A percentile compares a stretch with the other conserved stretches of the same genome.
Conservation (phyloP, 2,797 vertebrate species). For the Petrocephalus sullivani region DNA sequence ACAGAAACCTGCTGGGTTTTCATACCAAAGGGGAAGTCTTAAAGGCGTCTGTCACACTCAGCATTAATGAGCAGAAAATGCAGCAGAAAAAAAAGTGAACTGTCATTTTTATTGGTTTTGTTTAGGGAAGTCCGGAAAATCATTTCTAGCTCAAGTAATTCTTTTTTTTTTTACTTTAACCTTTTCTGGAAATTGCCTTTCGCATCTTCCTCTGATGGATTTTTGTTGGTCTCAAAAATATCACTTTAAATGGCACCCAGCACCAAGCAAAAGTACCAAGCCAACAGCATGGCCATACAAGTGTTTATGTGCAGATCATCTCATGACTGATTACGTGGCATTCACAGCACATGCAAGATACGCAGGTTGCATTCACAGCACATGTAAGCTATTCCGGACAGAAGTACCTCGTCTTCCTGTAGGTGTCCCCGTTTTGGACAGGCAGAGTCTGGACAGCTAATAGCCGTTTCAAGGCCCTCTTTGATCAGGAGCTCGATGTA, state of each 20-base stretch:
- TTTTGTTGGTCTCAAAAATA: background rate
- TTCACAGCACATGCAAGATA: too few species aligned
- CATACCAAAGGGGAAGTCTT: background rate
- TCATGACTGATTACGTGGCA: background rate
- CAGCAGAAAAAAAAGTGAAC: background rate
- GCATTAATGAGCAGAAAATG: background rate
- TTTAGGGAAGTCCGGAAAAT: too few species aligned
- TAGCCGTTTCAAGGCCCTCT: constrained; percentile 93
- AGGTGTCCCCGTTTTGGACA: constrained; percentile 91
- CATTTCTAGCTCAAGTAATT: background rate
- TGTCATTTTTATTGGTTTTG: background rate
- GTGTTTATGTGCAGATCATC: background rate
- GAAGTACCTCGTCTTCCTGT: constrained; percentile 85
- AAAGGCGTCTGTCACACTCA: background rate
- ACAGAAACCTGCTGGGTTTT: background rate
- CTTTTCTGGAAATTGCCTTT: background rate
- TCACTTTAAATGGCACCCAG: background rate
- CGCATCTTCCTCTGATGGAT: background rate
- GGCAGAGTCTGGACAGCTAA: constrained; percentile 93
- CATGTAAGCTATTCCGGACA: background rate
- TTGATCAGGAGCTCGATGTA: constrained; percentile 96
- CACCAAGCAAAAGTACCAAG: background rate
- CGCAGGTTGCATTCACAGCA: background rate
- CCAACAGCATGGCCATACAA: background rate
- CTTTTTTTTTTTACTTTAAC: background rate